phyloP scores from a whole-genome alignment of 2,797 vertebrate genomes.

The Streptopelia turtur region DNA sequence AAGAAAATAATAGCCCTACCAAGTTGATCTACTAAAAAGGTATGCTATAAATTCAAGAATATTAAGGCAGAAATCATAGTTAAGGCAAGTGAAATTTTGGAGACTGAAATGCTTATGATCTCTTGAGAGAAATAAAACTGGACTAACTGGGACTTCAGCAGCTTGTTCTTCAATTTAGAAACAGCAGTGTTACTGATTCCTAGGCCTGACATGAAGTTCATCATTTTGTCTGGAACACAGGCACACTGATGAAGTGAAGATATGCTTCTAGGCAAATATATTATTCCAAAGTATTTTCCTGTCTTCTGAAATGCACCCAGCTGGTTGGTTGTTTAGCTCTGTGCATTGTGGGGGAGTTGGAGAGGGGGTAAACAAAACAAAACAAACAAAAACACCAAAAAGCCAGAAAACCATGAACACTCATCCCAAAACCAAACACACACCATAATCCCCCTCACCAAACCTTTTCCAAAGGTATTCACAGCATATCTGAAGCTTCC shows the following conservation, averaged over 20 bases:
- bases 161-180: background rate
- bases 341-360: background rate
- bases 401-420: too few relatives aligned
- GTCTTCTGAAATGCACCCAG: background rate
- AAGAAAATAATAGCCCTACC: background rate
- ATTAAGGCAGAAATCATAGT: background rate
- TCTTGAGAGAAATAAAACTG: background rate
- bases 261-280: background rate
- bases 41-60: background rate
- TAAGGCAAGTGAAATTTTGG: background rate
- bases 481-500: background rate
- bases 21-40: background rate
- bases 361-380: too few relatives aligned
- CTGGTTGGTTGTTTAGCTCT: background rate
- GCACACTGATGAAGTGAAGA: background rate
- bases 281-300: background rate
- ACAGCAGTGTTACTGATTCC: background rate
- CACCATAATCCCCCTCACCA: accelerated
- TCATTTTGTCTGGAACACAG: background rate
- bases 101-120: background rate
- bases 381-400: background rate
- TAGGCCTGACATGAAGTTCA: background rate
- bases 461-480: background rate
- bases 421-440: accelerated
- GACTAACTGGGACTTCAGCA: background rate